Conservation (phyloP, 2,113 vertebrate genomes). For the Actenoides hombroni region DNA sequence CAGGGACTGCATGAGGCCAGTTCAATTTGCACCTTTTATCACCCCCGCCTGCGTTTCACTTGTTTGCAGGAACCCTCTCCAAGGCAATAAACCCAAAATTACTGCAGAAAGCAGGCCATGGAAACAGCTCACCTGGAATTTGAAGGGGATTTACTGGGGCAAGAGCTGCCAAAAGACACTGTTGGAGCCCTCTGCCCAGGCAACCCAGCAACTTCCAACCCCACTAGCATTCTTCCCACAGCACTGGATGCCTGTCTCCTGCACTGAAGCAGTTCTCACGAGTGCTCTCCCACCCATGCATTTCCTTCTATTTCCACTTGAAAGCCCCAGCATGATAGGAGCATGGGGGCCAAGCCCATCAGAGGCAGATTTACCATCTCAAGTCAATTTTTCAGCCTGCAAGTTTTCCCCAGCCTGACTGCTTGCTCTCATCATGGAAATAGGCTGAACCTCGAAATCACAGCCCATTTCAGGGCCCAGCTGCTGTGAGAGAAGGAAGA, state of each 20-base stretch:
- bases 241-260: rapidly evolving
- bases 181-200: neutral
- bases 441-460: neutral
- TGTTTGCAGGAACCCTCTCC: conserved; percentile 21
- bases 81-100: conserved; percentile 60
- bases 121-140: neutral
- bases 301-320: neutral
- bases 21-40: conserved; percentile 70
- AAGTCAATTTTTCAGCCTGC: neutral
- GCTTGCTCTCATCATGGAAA: neutral
- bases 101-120: neutral
- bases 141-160: neutral
- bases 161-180: neutral
- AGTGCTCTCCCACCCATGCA: neutral
- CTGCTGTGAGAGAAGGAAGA: neutral
- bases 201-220: neutral
- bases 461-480: neutral
- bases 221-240: neutral
- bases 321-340: rapidly evolving
- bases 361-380: neutral
- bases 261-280: neutral
- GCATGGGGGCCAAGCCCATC: neutral
- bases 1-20: conserved; percentile 46
- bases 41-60: neutral
- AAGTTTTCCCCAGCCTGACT: neutral